Conservation (phyloP, 2,797 vertebrate genomes). For the Cossypha heuglini region DNA sequence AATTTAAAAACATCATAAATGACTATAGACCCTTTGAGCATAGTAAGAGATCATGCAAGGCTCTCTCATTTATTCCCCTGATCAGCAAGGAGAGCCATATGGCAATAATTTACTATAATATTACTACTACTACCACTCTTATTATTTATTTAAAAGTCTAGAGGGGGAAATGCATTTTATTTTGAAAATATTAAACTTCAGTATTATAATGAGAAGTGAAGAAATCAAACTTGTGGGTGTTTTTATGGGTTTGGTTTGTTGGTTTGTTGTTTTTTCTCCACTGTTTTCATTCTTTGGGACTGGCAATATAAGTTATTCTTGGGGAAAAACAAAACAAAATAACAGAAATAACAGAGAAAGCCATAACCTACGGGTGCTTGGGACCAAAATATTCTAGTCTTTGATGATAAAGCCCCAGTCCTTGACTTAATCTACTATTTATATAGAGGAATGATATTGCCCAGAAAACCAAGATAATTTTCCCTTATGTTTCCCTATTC, state of each 20-base stretch:
- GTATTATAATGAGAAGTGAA: background rate
- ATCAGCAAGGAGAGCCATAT: background rate
- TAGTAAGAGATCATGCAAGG: background rate
- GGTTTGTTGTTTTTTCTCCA: rapidly evolving
- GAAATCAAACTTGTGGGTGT: background rate
- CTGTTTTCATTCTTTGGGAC: background rate
- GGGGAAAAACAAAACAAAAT: too few species aligned
- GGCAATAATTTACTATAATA: background rate
- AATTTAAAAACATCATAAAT: conserved; percentile 16
- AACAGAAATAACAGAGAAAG: background rate
- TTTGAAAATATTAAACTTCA: background rate
- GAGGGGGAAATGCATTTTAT: background rate
- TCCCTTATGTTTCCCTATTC: background rate
- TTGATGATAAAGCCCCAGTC: background rate
- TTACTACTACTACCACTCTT: background rate
- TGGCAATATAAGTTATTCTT: background rate
- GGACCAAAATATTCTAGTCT: background rate
- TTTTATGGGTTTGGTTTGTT: background rate
- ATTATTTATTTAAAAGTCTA: conserved; percentile 22
- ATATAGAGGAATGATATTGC: background rate
- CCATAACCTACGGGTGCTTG: background rate
- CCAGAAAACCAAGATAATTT: background rate
- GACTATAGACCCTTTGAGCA: background rate
- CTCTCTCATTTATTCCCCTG: background rate
- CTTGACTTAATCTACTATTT: background rate